Evolutionary conservation across 2,888 invertebrate genomes (phyloP), one percentile per base, ranked within the genome.

Genomic region (Pachliopta kotzebuea): DNA sequence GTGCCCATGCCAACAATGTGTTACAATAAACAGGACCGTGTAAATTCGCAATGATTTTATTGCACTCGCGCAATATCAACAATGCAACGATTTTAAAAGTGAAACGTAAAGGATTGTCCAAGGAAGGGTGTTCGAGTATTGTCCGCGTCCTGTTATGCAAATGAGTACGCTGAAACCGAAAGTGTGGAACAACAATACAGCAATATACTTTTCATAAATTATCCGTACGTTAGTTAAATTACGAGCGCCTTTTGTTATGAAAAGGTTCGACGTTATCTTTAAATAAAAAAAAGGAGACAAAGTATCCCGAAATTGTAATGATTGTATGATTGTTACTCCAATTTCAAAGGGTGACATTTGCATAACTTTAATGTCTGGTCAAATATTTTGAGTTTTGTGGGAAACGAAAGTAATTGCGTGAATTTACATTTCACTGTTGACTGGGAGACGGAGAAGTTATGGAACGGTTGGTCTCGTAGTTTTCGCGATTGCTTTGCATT

Each of bases 81-180:
- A 90, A 90, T 86, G 81, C 79, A 76, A 80, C 78, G 76, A 75
- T 80, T 84, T 86, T 84, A 87, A 90, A 89, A 89, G 86, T 88
- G 88, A 88, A 90, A 88, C 87, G 85, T 78, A 84, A 86, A 84
- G 83, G 80, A 85, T 86, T 88, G 78, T 79, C 75, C 79, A 76
- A 72, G 74, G 85, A 88, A 85, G 86, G 87, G 86, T 57, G 56
- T 58, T 62, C 57, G 74, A 74, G 80, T 73, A 83, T 90, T 90
- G 86, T 89, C 69, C 69, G 72, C 73, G 77, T 83, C 87, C 87
- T 82, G 82, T 89, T 90, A 91, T 91, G 90, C 86, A 88, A 90
- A 91, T 90, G 73, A 84, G 80, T 90, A 85, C 85, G 72, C 86
- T 90, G 90, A 91, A 90, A 90, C 87, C 84, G 89, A 91, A 86